Conservation (phyloP, 1,140 invertebrate genomes). For the Reticulitermes speratus region DNA sequence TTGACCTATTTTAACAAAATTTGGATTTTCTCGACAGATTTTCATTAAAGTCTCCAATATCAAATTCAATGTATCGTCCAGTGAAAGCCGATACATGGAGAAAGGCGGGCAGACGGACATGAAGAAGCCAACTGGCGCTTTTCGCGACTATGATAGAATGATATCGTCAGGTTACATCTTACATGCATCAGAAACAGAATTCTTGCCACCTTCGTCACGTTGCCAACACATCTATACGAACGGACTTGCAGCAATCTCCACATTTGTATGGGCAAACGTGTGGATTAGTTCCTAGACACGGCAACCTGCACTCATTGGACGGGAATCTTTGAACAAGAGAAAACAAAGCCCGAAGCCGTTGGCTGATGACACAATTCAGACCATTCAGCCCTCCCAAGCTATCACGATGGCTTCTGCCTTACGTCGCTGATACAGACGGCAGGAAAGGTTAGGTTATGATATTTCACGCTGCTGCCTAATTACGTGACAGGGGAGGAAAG, state of each 20-base stretch:
- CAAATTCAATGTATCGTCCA: too few relatives aligned
- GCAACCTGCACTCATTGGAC: background rate
- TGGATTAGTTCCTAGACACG: background rate
- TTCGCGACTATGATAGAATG: background rate
- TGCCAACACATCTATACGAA: background rate
- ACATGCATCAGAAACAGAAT: background rate
- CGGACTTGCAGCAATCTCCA: background rate
- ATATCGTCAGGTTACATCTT: background rate
- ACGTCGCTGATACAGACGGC: background rate
- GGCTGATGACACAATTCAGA: slow-evolving; percentile 6
- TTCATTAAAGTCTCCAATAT: too few relatives aligned
- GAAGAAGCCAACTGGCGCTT: too few relatives aligned
- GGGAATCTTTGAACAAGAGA: background rate
- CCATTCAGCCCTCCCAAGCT: background rate
- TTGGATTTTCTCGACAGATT: too few relatives aligned
- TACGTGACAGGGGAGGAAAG: background rate
- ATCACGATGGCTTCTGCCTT: background rate
- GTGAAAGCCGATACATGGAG: too few relatives aligned
- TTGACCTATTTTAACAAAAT: too few relatives aligned
- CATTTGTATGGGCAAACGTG: background rate
- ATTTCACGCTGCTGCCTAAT: background rate
- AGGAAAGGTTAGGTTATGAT: slow-evolving; percentile 7
- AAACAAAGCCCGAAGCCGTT: background rate
- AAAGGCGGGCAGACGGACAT: too few relatives aligned
- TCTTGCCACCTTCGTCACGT: background rate